Evolutionary conservation across 2,888 invertebrate species (phyloP), one percentile per base, ranked within the genome.

Genomic region (Cordylochernes scorpioides): DNA sequence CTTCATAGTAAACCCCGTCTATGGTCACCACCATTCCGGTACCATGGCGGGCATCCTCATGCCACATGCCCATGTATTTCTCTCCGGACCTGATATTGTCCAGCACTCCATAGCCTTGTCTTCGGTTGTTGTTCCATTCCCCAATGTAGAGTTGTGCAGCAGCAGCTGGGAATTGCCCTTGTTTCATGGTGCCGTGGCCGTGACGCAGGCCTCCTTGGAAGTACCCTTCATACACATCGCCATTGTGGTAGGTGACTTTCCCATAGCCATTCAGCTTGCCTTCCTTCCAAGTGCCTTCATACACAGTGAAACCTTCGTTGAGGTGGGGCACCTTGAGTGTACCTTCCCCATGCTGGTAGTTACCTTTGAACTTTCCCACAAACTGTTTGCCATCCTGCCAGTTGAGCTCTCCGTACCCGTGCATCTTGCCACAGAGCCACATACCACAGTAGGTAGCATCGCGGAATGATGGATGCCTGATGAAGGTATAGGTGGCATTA

Each of bases 1-100:
- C 84, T 56, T 82, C 82, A 45, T 80, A 82, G 52, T 82, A 84
- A 50, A 77, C 71, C 0, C 80, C 82, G 48, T 78, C 78, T 32
- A 78, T 60, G 0, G 80, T 80, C 10, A 84, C 75, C 32, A 82
- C 73, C 34, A 74, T 59, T 3, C 82, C 84, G 45, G 65, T 67
- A 0, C 82, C 84, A 45, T 73, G 69, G 37, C 72, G 70, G 48
- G 68, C 65, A 48, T 75, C 74, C 38, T 80, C 77, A 34, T 61
- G 64, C 75, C 82, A 84, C 53, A 68, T 68, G 5, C 84, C 84
- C 51, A 84, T 63, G 52, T 82, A 84, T 50, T 82, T 80, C 51
- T 80, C 77, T 3, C 80, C 64, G 44, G 67, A 71, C 15, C 68
- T 62, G 28, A 75, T 71, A 45, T 80, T 72, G 46, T 82, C 78